Evolutionary conservation across 2,888 invertebrate species (phyloP).

Genomic region (Microctonus brassicae): DNA sequence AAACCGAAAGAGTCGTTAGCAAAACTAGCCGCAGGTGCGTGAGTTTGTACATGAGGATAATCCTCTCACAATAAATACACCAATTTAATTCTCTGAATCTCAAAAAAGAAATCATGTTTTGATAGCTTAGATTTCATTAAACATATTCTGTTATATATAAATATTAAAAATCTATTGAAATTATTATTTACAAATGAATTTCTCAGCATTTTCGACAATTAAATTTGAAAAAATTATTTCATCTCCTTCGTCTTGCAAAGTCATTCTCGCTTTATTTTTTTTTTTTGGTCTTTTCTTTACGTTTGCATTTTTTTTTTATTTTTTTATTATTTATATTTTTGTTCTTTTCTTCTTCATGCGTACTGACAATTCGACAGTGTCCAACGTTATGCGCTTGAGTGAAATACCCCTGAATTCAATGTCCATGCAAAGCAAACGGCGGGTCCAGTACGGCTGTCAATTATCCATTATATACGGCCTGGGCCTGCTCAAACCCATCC

Average conservation of each 20-base stretch:
- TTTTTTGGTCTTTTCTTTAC: neutral
- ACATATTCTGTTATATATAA: too few relatives aligned
- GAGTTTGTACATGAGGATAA: too few relatives aligned
- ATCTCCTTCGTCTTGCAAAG: neutral
- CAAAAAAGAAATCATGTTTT: too few relatives aligned
- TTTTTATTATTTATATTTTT: neutral
- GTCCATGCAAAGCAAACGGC: slow-evolving; percentile 69
- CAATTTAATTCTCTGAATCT: neutral
- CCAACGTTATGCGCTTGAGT: slow-evolving; percentile 22
- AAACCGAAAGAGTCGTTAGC: slow-evolving; percentile 34
- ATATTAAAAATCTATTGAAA: too few relatives aligned
- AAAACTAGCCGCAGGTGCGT: slow-evolving; percentile 39
- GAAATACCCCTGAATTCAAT: slow-evolving; percentile 56
- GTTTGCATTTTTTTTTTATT: neutral
- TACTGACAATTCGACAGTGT: slow-evolving; percentile 22
- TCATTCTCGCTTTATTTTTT: slow-evolving; percentile 3
- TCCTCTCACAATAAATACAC: too few relatives aligned
- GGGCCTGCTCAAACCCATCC: slow-evolving; percentile 66
- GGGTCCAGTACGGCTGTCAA: slow-evolving; percentile 68
- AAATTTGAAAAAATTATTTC: neutral
- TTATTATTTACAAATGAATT: too few relatives aligned
- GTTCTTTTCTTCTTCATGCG: neutral
- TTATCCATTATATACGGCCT: slow-evolving; percentile 70
- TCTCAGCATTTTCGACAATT: neutral
- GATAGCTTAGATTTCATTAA: too few relatives aligned